Base-by-base conservation (phyloP, 2,888 invertebrate species). In the Phoronis australis region DNA sequence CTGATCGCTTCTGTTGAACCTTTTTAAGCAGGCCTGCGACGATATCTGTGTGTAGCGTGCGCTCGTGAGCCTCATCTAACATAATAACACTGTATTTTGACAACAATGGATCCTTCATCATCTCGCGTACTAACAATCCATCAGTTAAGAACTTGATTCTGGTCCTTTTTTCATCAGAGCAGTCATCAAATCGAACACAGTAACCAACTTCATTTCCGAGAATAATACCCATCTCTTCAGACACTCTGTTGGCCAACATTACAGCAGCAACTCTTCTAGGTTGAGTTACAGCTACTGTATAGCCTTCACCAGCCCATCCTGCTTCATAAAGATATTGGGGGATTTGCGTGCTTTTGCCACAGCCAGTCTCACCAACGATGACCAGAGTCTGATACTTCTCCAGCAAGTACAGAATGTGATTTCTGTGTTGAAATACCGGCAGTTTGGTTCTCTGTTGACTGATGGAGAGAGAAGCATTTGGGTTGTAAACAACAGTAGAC, bases 61-160 rank as follows among this genome's bases (percentile, higher is more conserved):
- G 81, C 76, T 99, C 97, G 71, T 99, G 99, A 0, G 93, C 95
- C 81, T 96, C 95, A 71, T 96, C 95, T 31, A 96, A 79, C 66
- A 96, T 86, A 2, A 97, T 84, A 1, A 88, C 87, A 39, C 73
- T 69, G 73, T 97, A 99, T 61, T 86, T 86, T 62, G 87, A 86
- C 2, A 99, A 80, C 6, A 99, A 79, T 0, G 97, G 99, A 71
- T 99, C 96, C 0, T 85, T 83, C 82, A 97, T 90, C 83, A 99
- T 89, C 80, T 99, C 97, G 21, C 94, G 81, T 1, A 99, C 80
- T 24, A 99, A 75, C 51, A 97, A 88, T 0, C 97, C 97, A 79
- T 99, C 97, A 0, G 97, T 97, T 85, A 99, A 86, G 66, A 87
- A 97, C 65, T 76, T 75, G 25, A 81, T 71, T 60, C 70, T 71